Conservation (phyloP, 2,113 vertebrate genomes). For the Nibea coibor region DNA sequence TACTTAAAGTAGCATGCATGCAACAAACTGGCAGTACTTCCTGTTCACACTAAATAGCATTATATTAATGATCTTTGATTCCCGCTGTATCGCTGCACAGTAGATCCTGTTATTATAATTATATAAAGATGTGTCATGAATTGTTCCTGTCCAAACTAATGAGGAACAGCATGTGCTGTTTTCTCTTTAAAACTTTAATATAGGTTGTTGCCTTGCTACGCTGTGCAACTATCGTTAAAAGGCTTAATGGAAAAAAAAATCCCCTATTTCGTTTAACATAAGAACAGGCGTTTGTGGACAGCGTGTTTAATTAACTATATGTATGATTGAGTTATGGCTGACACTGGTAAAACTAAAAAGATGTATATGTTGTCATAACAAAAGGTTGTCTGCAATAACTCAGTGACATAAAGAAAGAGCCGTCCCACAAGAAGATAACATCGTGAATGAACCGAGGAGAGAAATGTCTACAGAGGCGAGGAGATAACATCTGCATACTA, state of each 20-base stretch:
- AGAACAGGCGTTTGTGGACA: background rate
- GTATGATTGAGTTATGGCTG: background rate
- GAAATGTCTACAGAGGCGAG: background rate
- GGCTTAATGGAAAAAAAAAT: background rate
- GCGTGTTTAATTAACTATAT: background rate
- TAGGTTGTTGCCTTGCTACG: background rate
- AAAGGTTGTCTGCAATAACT: background rate
- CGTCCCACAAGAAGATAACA: background rate
- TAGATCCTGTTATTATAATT: background rate
- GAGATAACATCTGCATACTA: conserved; percentile 14
- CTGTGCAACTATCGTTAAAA: background rate
- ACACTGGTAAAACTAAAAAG: background rate
- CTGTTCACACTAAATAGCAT: conserved; percentile 8
- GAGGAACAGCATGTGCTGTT: background rate
- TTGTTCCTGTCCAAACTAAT: background rate
- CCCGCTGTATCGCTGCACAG: background rate
- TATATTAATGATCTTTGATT: conserved; percentile 14
- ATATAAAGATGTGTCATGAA: background rate
- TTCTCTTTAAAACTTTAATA: background rate
- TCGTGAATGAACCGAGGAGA: background rate
- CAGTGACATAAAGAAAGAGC: background rate
- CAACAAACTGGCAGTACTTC: background rate
- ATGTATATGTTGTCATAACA: background rate
- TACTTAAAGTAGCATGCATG: conserved; percentile 25
- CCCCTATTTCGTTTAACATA: background rate